phyloP scores from a whole-genome alignment of 2,797 vertebrate genomes.

The Podargus strigoides region DNA sequence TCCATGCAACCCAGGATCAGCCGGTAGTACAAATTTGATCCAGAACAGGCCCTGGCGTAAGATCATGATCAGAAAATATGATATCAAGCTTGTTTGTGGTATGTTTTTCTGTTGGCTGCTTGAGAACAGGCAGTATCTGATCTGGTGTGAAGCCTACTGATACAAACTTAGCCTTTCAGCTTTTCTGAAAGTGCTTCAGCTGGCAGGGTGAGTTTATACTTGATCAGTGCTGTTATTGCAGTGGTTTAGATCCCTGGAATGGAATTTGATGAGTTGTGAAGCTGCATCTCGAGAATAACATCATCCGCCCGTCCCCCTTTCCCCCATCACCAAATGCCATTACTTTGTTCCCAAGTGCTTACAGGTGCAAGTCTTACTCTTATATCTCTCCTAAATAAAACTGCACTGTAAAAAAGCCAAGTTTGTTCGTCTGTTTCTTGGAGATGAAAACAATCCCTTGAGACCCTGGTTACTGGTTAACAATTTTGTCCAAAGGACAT shows the following conservation, averaged over 20 bases:
- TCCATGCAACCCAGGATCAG: not conserved
- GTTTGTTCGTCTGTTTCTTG: not conserved
- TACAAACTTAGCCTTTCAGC: not conserved
- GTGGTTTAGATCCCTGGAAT: not conserved
- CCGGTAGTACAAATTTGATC: not conserved
- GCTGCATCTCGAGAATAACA: not conserved
- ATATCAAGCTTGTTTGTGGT: not conserved
- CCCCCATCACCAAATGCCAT: not conserved
- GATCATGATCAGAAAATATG: not conserved
- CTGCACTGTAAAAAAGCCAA: not conserved
- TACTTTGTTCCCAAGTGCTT: not conserved
- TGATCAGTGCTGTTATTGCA: not conserved
- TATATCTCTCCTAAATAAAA: not conserved
- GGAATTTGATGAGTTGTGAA: not conserved
- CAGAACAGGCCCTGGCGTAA: not conserved
- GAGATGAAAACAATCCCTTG: not conserved
- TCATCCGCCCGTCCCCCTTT: too few relatives aligned
- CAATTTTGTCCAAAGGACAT: not conserved
- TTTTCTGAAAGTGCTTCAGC: not conserved
- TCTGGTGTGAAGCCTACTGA: not conserved
- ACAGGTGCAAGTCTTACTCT: not conserved
- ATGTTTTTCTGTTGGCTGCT: not conserved
- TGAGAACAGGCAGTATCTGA: not conserved
- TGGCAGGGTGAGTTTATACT: not conserved
- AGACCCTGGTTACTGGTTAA: not conserved